Evolutionary conservation across 2,113 vertebrate genomes (phyloP).

Genomic region (Andinoacara biseriatus): DNA sequence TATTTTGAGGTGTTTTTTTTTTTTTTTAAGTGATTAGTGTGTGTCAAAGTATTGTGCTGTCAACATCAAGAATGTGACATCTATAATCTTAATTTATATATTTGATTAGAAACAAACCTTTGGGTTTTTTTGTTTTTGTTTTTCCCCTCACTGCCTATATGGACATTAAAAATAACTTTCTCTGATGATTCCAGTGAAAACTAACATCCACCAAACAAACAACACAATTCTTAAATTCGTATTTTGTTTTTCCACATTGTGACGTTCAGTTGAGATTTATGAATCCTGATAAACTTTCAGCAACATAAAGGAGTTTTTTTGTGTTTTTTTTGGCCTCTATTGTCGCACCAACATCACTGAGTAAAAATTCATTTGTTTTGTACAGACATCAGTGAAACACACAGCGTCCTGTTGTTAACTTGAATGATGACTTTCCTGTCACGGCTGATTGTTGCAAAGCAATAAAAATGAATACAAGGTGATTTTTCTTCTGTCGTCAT

Average conservation of each 20-base stretch:
- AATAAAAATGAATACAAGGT: conserved; percentile 83
- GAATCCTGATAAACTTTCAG: background rate
- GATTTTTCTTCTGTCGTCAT: background rate
- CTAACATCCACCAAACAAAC: background rate
- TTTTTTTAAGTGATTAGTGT: conserved; percentile 33
- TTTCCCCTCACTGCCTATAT: background rate
- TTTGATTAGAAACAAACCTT: background rate
- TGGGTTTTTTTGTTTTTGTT: too few relatives aligned
- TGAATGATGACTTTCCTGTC: conserved; percentile 76
- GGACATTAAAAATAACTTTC: background rate
- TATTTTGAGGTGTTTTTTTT: conserved; percentile 29
- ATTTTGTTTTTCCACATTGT: conserved; percentile 39
- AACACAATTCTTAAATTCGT: background rate
- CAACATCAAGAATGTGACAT: conserved; percentile 13
- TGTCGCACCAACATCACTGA: background rate
- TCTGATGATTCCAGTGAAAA: too few relatives aligned
- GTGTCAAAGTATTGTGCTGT: conserved; percentile 53
- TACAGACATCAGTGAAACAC: conserved; percentile 50
- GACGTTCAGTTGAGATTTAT: background rate
- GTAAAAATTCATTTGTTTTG: conserved; percentile 28
- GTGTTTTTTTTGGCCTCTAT: background rate
- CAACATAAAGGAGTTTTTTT: background rate
- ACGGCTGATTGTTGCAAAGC: conserved; percentile 82
- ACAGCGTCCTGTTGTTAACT: conserved; percentile 48
- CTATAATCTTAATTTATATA: background rate